Conservation (phyloP, 2,888 invertebrate genomes). For the Blastobasis adustella region DNA sequence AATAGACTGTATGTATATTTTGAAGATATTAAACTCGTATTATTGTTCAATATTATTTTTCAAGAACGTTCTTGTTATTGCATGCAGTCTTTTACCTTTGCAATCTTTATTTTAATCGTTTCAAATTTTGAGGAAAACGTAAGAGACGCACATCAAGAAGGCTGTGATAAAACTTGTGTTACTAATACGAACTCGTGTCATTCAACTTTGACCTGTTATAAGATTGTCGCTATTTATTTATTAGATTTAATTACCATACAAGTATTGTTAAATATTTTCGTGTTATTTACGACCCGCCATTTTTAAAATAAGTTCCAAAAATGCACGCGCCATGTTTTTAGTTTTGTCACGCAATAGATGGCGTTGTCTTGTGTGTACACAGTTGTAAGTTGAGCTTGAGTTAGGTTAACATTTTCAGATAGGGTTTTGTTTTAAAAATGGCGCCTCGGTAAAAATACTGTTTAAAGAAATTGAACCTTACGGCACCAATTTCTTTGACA, state of each 20-base stretch:
- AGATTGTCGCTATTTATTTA: conserved; percentile 35
- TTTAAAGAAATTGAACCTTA: no score
- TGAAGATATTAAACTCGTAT: not conserved
- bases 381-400: no score
- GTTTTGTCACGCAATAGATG: no score
- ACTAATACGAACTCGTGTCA: conserved; percentile 41
- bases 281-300: no score
- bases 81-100: conserved; percentile 9
- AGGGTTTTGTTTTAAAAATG: no score
- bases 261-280: conserved; percentile 56
- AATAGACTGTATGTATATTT: conserved; percentile 16
- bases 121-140: conserved; percentile 17
- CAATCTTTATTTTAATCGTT: conserved; percentile 11
- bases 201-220: conserved; percentile 37
- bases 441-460: no score
- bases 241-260: conserved; percentile 52
- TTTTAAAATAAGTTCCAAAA: no score
- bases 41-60: conserved; percentile 5
- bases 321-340: no score
- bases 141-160: conserved; percentile 61
- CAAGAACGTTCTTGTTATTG: conserved; percentile 31
- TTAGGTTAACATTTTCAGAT: no score
- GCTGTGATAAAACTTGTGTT: conserved; percentile 66
- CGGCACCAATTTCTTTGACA: no score
- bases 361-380: no score